Evolutionary conservation across 92 coral and sea anemone genomes (phyloP).

Genomic region (Porites divaricata): DNA sequence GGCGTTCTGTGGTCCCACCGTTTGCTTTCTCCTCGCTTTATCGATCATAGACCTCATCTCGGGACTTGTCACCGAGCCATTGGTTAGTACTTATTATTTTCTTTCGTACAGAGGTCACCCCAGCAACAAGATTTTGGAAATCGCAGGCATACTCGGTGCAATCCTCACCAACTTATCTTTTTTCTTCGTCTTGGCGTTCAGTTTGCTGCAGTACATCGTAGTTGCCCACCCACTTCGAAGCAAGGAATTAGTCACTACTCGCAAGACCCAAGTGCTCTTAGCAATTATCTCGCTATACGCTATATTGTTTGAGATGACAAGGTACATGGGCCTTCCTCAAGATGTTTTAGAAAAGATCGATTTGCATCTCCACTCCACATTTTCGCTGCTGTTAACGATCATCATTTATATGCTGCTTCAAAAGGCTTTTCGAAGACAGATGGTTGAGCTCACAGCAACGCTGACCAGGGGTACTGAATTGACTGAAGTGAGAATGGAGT

Average conservation of each 20-base stretch:
- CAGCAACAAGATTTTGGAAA: background rate
- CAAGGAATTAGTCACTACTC: constrained; percentile 43
- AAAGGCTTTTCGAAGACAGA: constrained; percentile 53
- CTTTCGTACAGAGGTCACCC: constrained; percentile 30
- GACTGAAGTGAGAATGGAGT: background rate
- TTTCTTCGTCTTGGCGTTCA: constrained; percentile 73
- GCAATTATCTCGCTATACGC: constrained; percentile 45
- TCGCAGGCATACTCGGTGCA: constrained; percentile 31
- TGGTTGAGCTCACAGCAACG: background rate
- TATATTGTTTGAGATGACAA: constrained; percentile 41
- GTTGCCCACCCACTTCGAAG: constrained; percentile 68
- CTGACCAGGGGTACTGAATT: background rate
- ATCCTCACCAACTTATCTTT: constrained; percentile 65
- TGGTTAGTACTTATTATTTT: constrained; percentile 47
- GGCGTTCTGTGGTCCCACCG: constrained; percentile 68
- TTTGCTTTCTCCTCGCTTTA: constrained; percentile 63
- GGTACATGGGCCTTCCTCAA: constrained; percentile 33
- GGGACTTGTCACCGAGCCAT: constrained; percentile 61
- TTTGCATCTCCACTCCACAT: constrained; percentile 62
- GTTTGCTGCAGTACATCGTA: constrained; percentile 66
- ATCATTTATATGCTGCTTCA: constrained; percentile 58
- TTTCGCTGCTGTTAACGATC: constrained; percentile 51
- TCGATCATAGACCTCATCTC: constrained; percentile 59
- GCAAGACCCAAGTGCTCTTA: constrained; percentile 40
- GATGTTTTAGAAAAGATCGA: constrained; percentile 44